Evolutionary conservation across 1,140 invertebrate genomes (phyloP), one percentile per base, ranked within the genome.

Genomic region (Ylistrum balloti): DNA sequence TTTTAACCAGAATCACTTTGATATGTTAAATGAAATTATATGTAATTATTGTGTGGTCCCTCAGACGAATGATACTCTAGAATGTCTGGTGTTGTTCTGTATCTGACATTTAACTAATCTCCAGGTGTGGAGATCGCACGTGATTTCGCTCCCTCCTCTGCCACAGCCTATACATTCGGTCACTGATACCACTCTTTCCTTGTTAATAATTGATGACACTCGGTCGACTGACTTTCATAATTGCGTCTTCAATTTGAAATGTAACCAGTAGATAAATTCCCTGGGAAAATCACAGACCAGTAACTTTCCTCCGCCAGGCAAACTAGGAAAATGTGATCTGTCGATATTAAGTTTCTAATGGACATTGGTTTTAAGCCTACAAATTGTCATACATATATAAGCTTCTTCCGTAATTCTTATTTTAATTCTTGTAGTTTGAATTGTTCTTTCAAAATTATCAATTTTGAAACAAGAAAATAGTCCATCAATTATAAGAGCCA

Each of bases 191-290:
- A 28, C 0, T 45, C 41, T 45, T 17, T 45, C 5, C 28, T 9
- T 74, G 56, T 74, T 3, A 74, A 74, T 74, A 74, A 74, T 74
- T 74, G 56, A 74, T 74, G 56, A 74, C 9, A 17, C n/a, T 74
- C 56, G 56, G 56, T 74, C 56, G 56, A 74, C 56, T 74, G n/a
- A 74, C n/a, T 74, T 74, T 74, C 56, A 28, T 74, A 74, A 74
- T 74, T 74, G n/a, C 56, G n/a, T 74, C 56, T 74, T 74, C 1
- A 74, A 74, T 45, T 45, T 45, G 41, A 74, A 74, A 1, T 74
- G 56, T n/a, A 74, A n/a, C 22, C 5, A 74, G n/a, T 74, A 74
- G 22, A 28, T 22, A n/a, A 2, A 74, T n/a, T 74, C 56, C n/a
- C 56, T n/a, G 56, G 28, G 56, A 74, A n/a, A 74, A 74, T n/a